Evolutionary conservation across 2,797 vertebrate genomes (phyloP).

Genomic region (Leuciscus waleckii): DNA sequence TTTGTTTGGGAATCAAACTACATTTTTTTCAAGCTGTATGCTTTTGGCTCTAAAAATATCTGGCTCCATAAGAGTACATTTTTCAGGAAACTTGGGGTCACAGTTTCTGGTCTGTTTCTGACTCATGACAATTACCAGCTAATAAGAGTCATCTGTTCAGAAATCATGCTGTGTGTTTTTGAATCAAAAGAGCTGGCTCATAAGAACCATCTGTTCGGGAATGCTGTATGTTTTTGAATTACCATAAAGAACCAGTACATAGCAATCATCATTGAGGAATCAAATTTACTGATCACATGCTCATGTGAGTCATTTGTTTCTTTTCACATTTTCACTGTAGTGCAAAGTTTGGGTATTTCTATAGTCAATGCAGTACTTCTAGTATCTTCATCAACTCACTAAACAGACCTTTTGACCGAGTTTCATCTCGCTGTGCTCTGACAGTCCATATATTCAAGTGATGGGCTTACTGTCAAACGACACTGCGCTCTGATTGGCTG

Average conservation of each 20-base stretch:
- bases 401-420: background rate
- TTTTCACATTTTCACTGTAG: background rate
- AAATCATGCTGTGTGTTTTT: background rate
- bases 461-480: constrained; percentile 4
- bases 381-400: background rate
- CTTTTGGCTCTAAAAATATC: background rate
- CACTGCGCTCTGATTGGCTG: constrained; percentile 5
- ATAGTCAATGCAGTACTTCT: background rate
- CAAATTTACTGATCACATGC: background rate
- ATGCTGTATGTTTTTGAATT: background rate
- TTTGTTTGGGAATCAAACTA: background rate
- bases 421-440: background rate
- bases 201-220: background rate
- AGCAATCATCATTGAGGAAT: background rate
- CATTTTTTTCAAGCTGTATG: background rate
- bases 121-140: background rate
- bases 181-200: background rate
- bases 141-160: background rate
- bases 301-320: background rate
- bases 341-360: background rate
- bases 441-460: too few species aligned
- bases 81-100: background rate
- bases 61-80: background rate
- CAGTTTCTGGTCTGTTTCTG: background rate
- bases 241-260: background rate